Base-by-base conservation (phyloP, 2,797 vertebrate species). In the Melanotaenia boesemani region DNA sequence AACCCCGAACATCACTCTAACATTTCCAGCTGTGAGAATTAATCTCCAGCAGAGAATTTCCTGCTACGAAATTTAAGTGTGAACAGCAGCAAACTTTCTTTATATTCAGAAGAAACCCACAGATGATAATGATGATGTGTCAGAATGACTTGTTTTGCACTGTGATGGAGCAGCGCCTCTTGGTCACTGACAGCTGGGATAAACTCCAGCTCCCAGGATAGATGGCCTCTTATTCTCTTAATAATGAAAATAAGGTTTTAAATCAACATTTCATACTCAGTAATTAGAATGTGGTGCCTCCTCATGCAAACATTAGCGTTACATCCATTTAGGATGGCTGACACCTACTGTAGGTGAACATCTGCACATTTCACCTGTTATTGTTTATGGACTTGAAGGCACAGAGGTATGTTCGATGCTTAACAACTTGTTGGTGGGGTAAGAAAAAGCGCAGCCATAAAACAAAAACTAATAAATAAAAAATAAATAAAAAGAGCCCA, bases 361-460 rank as follows among this genome's bases (percentile, higher is more conserved):
- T 64, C 39, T 70, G 71, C 73, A 77, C 74, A 73, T 7, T 1
- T 70, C 61, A 46, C 16, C 6, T 67, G 24, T 77, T 76, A 68
- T 76, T 84, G 83, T 86, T 83, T 85, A 83, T 78, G 61, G 71
- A 72, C 76, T 72, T 83, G 63, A 36, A 82, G 39, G 61, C 41
- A 80, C 20, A 77, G 55, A 85, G 50, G 20, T 54, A 68, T 87
- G 75, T 78, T 81, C 62, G 34, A 67, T 60, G 63, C 55, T 78
- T 52, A 84, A 70, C 74, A 71, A 63, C 83, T 77, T 59, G 18
- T 66, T 72, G 64, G 74, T 63, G 73, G 74, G 72, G 87, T 81
- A 69, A 79, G 65, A 68, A 56, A 46, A 30, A 81, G 28, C 48
- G 63, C 5, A 30, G 30, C 26, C 8, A 76, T 24, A 46, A n/a